Evolutionary conservation across 37 sponge, comb jelly and placozoan genomes (phyloP).

Genomic region (Trichoplax adhaerens): DNA sequence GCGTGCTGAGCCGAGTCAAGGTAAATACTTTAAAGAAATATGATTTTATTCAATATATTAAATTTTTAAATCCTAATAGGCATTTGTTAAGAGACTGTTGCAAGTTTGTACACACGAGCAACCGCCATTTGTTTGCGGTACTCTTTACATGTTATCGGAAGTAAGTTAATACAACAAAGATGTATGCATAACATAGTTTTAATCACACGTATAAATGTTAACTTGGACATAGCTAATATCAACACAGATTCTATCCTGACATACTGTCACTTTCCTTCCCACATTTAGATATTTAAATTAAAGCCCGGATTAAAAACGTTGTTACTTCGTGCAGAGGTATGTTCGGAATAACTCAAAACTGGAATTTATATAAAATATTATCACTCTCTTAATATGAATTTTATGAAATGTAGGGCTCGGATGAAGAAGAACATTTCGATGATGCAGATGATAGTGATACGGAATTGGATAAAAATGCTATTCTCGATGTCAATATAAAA

Average conservation of each 20-base stretch:
- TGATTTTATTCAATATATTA: too few species aligned
- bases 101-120: constrained; percentile 40
- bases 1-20: constrained; percentile 25
- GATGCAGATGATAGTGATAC: not conserved
- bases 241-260: too few species aligned
- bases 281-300: constrained; percentile 34
- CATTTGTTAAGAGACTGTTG: constrained; percentile 69
- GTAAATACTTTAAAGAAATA: too few species aligned
- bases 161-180: constrained; percentile 6
- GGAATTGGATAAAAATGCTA: not conserved
- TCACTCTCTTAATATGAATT: too few species aligned
- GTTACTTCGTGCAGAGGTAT: constrained; percentile 31
- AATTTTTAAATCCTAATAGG: constrained; percentile 8
- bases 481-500: too few species aligned
- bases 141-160: constrained; percentile 56
- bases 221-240: too few species aligned
- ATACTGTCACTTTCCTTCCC: not conserved
- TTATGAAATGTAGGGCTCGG: constrained; percentile 1
- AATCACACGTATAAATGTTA: too few species aligned
- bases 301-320: constrained; percentile 45
- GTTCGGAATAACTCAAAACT: too few species aligned
- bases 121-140: constrained; percentile 64
- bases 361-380: too few species aligned
- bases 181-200: too few species aligned
- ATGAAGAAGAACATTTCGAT: constrained; percentile 43